Base-by-base conservation (phyloP, 2,888 invertebrate genomes). In the Endomychus coccineus region DNA sequence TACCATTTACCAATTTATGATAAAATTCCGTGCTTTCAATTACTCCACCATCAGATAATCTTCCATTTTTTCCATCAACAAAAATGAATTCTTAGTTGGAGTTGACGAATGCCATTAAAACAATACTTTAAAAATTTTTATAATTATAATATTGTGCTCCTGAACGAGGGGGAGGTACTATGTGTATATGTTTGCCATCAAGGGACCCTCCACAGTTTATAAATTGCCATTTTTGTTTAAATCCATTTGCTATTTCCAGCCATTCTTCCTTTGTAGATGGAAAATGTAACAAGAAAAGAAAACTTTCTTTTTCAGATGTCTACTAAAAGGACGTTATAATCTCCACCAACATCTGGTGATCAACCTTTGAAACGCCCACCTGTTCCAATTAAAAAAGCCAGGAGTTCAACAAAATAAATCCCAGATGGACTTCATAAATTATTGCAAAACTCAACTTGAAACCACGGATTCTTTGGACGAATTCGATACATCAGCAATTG, bases 131-230 rank as follows among this genome's bases (percentile, higher is more conserved):
- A 22, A 34, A 37, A 2, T 37, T 33, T 12, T 43, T 40, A 17
- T 43, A 37, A 23, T 43, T 40, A 23, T 37, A 43, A 13, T 37
- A 43, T 16, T 21, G 19, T 14, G 37, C 31, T 22, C 37, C 34
- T 5, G 14, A 14, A 27, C 14, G 3, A 6, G 27, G 27, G 27
- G 27, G 27, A n/a, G 13, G 27, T 14, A 14, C 27, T 13, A 27
- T 27, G 9, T 13, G 24, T 27, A 27, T 27, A 15, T 27, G 12
- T 15, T 14, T 27, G 13, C 27, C 27, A 15, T 27, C 27, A 4
- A 27, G 15, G 27, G 15, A 11, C n/a, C 27, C 27, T n/a, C 5
- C 27, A 15, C 27, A 27, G 15, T 27, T 27, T 14, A 27, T 27
- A 11, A 27, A 27, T 12, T 27, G 3, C 27, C 27, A 11, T 27